Conservation (phyloP, 2,113 vertebrate genomes). For the Entosphenus tridentatus region DNA sequence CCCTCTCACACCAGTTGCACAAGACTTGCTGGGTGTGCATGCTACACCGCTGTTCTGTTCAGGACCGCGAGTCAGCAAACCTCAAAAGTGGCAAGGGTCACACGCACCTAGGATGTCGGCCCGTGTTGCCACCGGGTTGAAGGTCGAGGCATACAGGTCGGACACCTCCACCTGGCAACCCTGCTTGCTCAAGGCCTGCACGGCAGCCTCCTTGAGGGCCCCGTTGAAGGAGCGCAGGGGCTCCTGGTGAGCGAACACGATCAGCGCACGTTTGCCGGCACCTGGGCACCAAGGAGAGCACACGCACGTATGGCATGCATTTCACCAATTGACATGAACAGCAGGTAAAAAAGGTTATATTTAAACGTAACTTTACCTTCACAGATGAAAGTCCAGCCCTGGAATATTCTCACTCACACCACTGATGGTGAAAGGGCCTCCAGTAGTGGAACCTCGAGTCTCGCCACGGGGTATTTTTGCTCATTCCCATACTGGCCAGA, state of each 20-base stretch:
- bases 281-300: not conserved
- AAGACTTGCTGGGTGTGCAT: not conserved
- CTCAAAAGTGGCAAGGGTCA: not conserved
- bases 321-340: too few relatives aligned
- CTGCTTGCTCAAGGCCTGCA: slow-evolving; percentile 17
- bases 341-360: too few relatives aligned
- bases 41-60: not conserved
- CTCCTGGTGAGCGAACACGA: slow-evolving; percentile 35
- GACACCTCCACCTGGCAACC: slow-evolving; percentile 30
- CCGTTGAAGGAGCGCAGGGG: slow-evolving; percentile 27
- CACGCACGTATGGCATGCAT: too few relatives aligned
- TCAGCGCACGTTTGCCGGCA: slow-evolving; percentile 21
- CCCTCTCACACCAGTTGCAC: not conserved
- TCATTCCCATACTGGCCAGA: too few relatives aligned
- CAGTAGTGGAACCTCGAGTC: too few relatives aligned
- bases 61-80: not conserved
- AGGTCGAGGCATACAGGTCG: slow-evolving; percentile 38
- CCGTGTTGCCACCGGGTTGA: slow-evolving; percentile 27
- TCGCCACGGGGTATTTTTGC: too few relatives aligned
- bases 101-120: slow-evolving; percentile 30
- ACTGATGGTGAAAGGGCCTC: too few relatives aligned
- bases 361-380: too few relatives aligned
- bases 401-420: too few relatives aligned
- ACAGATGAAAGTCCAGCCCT: too few relatives aligned
- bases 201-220: slow-evolving; percentile 30